These are phyloP conservation scores for Gallinago nigripennis DNA, from an alignment of 2,797 vertebrate species.

Conservation along the genomic window DNA sequence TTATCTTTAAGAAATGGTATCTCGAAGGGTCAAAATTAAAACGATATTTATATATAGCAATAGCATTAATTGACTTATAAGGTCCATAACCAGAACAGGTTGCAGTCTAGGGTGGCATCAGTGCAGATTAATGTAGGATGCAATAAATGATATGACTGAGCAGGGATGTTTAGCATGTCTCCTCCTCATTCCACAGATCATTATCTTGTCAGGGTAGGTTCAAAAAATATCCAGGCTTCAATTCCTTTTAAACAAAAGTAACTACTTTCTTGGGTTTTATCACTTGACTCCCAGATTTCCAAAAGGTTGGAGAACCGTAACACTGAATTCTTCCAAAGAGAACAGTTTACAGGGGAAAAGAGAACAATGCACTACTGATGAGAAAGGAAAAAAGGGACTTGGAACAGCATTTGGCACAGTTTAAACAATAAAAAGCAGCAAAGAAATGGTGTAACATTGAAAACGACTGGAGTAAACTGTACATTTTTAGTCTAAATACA, in stretches of 20 bases:
- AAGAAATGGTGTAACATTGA: neutral
- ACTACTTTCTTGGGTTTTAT: neutral
- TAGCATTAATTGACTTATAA: neutral
- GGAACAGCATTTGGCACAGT: neutral
- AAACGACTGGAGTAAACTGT: conserved; percentile 6
- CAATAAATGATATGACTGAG: neutral
- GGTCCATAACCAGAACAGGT: neutral
- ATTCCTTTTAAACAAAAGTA: neutral
- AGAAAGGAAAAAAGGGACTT: neutral
- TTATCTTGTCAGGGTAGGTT: neutral
- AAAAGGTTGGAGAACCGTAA: neutral
- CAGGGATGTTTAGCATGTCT: neutral
- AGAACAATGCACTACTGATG: neutral
- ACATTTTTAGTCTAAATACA: conserved; percentile 32
- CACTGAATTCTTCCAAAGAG: neutral
- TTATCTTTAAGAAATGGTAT: neutral
- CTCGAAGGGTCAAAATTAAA: conserved; percentile 5
- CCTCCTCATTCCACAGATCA: neutral
- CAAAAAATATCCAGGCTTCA: conserved; percentile 6
- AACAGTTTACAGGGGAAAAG: neutral
- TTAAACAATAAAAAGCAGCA: neutral
- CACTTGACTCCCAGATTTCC: neutral
- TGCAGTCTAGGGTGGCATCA: neutral
- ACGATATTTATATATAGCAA: neutral
- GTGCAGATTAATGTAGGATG: neutral